phyloP scores from a whole-genome alignment of 2,888 invertebrate genomes.

The Tortricodes alternella region DNA sequence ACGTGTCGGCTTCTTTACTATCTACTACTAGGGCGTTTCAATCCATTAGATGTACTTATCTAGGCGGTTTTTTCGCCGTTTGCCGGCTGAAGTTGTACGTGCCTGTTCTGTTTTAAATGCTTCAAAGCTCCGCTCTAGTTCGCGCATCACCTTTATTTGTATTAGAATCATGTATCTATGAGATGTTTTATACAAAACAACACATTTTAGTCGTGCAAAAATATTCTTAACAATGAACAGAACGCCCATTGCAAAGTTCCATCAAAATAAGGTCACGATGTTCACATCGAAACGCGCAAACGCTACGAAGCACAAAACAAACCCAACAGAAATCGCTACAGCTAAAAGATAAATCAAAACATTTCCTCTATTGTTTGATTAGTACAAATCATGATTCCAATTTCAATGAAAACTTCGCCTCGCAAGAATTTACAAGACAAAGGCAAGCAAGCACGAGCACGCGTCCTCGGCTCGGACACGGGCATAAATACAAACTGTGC shows the following conservation, averaged over 20 bases:
- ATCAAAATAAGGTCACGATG: not conserved
- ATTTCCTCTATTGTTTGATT: constrained; percentile 29
- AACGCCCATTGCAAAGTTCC: too few species aligned
- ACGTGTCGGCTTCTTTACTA: constrained; percentile 4
- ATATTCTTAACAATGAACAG: too few species aligned
- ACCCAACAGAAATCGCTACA: not conserved
- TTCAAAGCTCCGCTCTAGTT: too few species aligned
- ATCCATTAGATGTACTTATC: constrained; percentile 1
- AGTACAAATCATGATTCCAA: constrained; percentile 32
- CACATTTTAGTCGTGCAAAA: too few species aligned
- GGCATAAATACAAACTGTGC: constrained; percentile 64
- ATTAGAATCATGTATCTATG: too few species aligned
- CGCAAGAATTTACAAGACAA: constrained; percentile 60
- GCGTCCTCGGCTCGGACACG: constrained; percentile 40
- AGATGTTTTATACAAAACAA: too few species aligned
- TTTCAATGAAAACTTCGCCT: constrained; percentile 37
- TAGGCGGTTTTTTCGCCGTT: not conserved
- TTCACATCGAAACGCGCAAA: not conserved
- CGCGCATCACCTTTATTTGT: too few species aligned
- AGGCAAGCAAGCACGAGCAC: constrained; percentile 53
- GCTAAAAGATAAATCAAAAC: constrained; percentile 22
- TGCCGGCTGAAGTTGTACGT: too few species aligned
- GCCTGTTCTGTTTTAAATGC: too few species aligned
- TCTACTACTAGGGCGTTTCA: constrained; percentile 16
- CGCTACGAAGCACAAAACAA: not conserved